Evolutionary conservation across 2,888 invertebrate genomes (phyloP), one percentile per base, ranked within the genome.

Genomic region (Chaitophorus viminalis): DNA sequence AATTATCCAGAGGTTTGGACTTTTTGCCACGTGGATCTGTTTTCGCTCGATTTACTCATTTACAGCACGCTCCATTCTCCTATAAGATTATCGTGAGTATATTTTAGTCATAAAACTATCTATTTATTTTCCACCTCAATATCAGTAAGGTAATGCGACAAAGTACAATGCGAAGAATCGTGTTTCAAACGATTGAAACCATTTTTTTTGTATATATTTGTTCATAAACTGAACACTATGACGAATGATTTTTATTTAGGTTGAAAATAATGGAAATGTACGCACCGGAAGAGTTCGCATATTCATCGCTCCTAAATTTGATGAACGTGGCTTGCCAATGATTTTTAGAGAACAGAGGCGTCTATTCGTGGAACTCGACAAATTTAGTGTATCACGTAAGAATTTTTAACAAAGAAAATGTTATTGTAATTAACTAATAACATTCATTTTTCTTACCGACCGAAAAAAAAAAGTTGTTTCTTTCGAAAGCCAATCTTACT

Each of bases 1-100:
- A 97, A 90, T 91, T 97, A 68, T 94, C 95, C 0, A 93, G 96
- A 1, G 97, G 97, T 0, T 93, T 97, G 91, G 96, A 97, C 92
- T 97, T 97, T 92, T 93, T 94, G 17, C 96, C 96, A 0, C 93
- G 95, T 0, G 96, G 96, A 78, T 91, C 94, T 75, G 94, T 96
- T 65, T 93, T 94, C 78, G 95, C 95, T 0, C 92, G 95, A 39
- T 94, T 95, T 91, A 95, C 94, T 0, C 97, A 97, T 92, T 92
- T 97, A 89, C 95, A 96, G 92, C 94, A 96, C 90, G 92, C 93
- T 9, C 93, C 94, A 0, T 97, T 94, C 92, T 92, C 92, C 68
- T 96, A 95, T 90, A 93, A 89, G 65, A 91, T 92, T 65, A 89
- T 91, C 91, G 93, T 93, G 83, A 91, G 92, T 91, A 81, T 18